Percentiles rank a stretch among this genome's conserved stretches.
Evolutionary conservation across 2,888 invertebrate genomes (phyloP).

Genomic region (Philhelius pedissequus): DNA sequence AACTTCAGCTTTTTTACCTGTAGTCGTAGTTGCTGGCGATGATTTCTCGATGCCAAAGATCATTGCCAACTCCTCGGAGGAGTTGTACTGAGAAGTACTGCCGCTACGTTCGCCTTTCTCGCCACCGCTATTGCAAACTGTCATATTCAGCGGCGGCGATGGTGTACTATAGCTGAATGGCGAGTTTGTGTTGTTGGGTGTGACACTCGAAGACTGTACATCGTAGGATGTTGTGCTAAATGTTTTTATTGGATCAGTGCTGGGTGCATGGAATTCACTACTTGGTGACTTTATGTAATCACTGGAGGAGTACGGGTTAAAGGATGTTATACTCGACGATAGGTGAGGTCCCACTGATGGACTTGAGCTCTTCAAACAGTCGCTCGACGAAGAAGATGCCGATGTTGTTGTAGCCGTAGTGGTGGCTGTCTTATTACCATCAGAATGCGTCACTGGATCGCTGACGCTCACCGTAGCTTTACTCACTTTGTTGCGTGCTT

Average conservation of each 20-base stretch:
- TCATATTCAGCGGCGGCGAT: conserved; percentile 75
- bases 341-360: conserved; percentile 75
- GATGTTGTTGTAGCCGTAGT: conserved; percentile 73
- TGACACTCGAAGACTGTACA: conserved; percentile 75
- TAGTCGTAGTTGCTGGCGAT: conserved; percentile 71
- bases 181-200: conserved; percentile 74
- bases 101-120: conserved; percentile 71
- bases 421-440: conserved; percentile 47
- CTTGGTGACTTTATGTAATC: conserved; percentile 78
- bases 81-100: conserved; percentile 82
- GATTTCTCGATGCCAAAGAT: conserved; percentile 81
- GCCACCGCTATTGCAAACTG: conserved; percentile 69
- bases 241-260: conserved; percentile 79
- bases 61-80: conserved; percentile 83
- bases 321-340: conserved; percentile 78
- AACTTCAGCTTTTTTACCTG: conserved; percentile 70
- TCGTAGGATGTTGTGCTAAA: conserved; percentile 79
- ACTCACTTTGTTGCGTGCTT: conserved; percentile 70
- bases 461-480: conserved; percentile 42
- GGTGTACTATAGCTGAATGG: conserved; percentile 73
- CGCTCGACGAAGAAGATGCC: conserved; percentile 77
- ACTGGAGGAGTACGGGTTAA: conserved; percentile 78
- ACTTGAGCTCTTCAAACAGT: conserved; percentile 78
- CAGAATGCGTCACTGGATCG: conserved; percentile 24
- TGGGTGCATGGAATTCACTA: conserved; percentile 78